A percentile compares a stretch with the other conserved stretches of the same genome.
Evolutionary conservation across 2,797 vertebrate genomes (phyloP).

Genomic region (Cirrhinus molitorella): DNA sequence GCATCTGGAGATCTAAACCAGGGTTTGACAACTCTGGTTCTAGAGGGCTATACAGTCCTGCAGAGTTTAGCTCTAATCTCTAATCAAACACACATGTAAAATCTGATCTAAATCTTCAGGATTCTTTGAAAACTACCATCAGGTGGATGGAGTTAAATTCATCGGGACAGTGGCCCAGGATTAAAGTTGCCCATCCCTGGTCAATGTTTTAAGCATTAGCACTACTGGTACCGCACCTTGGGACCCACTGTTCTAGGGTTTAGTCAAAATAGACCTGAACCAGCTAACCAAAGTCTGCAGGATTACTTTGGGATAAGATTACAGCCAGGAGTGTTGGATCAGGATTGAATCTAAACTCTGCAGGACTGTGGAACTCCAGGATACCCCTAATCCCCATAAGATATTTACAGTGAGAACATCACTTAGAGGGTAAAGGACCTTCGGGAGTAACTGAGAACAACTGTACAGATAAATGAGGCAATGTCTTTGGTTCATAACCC

Average conservation of each 20-base stretch:
- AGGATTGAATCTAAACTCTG: background rate
- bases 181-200: background rate
- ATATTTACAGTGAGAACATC: background rate
- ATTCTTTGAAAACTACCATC: background rate
- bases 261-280: background rate
- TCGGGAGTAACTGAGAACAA: background rate
- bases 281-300: background rate
- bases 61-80: background rate
- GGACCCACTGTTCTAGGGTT: background rate
- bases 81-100: slow-evolving; percentile 2
- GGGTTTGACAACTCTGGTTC: background rate
- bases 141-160: background rate
- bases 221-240: background rate
- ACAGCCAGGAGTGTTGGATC: background rate
- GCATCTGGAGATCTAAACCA: background rate
- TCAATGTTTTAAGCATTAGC: background rate
- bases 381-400: background rate
- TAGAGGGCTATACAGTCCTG: background rate
- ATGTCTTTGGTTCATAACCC: background rate
- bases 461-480: background rate
- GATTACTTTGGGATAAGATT: background rate
- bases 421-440: background rate
- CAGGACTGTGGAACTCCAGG: background rate
- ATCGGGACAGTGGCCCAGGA: background rate
- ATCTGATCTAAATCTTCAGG: background rate